Evolutionary conservation across 2,888 invertebrate species (phyloP), one percentile per base, ranked within the genome.

Genomic region (Temnothorax rugatulus): DNA sequence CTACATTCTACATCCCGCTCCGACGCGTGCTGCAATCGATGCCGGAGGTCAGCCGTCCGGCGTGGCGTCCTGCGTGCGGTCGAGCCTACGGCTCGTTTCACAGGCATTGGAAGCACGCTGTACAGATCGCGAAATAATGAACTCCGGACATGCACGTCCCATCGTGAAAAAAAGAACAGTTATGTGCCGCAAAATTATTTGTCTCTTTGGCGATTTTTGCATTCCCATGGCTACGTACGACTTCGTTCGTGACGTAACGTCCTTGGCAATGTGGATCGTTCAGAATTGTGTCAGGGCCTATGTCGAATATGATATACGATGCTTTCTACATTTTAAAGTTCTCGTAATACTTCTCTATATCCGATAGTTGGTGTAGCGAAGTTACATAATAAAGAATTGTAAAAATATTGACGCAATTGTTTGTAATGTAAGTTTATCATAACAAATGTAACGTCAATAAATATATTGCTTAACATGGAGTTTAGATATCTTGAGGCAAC

Each of bases 21-120:
- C 68, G n/a, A 74, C 76, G 54, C 34, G 50, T 77, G 66, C 68
- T 63, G 82, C 89, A 85, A 90, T 90, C 90, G 90, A 90, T 90
- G 89, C 25, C 85, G 82, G 75, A 82, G 87, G 83, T 84, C 85
- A 69, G 85, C 82, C 61, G 84, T 63, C 71, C 66, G 47, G 11
- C 52, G 38, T 5, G n/a, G 75, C 73, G 44, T 57, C 52, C 71
- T 34, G 61, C 21, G 57, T 61, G 73, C 41, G 75, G 34, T 25
- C 66, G 75, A 44, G 7, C 18, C 75, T 85, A 82, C 82, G 64
- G 83, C 68, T 71, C 63, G 83, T 86, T 88, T 83, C 83, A 79
- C 34, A 75, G 68, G 68, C 21, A 57, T 29, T 15, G 66, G 1
- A 4, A n/a, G 34, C 54, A 21, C 44, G 9, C 13, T 44, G 63